Evolutionary conservation across 1,140 invertebrate species (phyloP), one percentile per base, ranked within the genome.

Genomic region (Agrilus planipennis): DNA sequence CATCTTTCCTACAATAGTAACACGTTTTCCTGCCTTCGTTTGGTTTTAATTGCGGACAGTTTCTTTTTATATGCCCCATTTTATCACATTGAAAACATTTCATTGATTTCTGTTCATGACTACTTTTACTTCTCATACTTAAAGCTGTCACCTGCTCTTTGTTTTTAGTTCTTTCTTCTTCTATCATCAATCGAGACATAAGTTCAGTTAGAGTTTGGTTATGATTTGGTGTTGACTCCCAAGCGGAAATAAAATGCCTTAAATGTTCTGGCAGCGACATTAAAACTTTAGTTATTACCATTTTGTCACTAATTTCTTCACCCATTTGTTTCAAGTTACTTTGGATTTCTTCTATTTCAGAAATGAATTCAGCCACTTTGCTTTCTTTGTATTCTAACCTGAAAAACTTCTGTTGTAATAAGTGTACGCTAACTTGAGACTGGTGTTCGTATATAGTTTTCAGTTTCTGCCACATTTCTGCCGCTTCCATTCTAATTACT

Each of bases 281-380:
- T 29, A 39, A 28, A 7, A 39, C 20, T 19, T 39, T 30, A n/a
- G 37, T 29, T 11, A 39, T 39, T 19, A 39, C 4, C 25, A 39
- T 39, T 39, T 28, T 39, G 10, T 39, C 27, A 18, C 14, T 18
- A 1, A 39, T n/a, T 11, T n/a, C n/a, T n/a, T n/a, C n/a, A n/a
- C n/a, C n/a, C n/a, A n/a, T n/a, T n/a, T n/a, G n/a, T n/a, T n/a
- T n/a, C n/a, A n/a, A n/a, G n/a, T n/a, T n/a, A n/a, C n/a, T n/a
- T n/a, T n/a, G n/a, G n/a, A n/a, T n/a, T n/a, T n/a, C n/a, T n/a
- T n/a, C n/a, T n/a, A n/a, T n/a, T n/a, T n/a, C n/a, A n/a, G n/a
- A n/a, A n/a, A n/a, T n/a, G n/a, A n/a, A n/a, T n/a, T n/a, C n/a
- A n/a, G n/a, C n/a, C n/a, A n/a, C n/a, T n/a, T n/a, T n/a, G n/a